Evolutionary conservation across 2,888 invertebrate species (phyloP).

Genomic region (Hoplodrina blanda): DNA sequence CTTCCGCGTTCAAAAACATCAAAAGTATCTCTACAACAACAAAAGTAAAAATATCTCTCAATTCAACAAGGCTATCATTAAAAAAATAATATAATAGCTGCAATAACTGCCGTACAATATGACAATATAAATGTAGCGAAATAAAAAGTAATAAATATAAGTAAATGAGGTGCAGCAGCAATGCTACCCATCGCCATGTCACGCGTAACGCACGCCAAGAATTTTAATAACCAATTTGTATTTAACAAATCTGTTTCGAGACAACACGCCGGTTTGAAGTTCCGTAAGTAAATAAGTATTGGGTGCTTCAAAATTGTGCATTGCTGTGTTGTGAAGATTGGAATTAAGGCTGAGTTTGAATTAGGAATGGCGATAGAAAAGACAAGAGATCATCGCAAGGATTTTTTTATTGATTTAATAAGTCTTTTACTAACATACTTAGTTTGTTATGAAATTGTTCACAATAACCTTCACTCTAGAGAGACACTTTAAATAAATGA

Average conservation of each 20-base stretch:
- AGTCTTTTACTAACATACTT: too few relatives aligned
- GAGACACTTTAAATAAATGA: too few relatives aligned
- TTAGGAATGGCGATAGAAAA: too few relatives aligned
- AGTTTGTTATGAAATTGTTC: too few relatives aligned
- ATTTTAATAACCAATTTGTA: conserved; percentile 90
- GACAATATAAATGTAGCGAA: conserved; percentile 60
- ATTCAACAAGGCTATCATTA: conserved; percentile 34
- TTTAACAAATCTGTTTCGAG: conserved; percentile 84
- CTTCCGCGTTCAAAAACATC: not conserved
- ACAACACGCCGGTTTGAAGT: conserved; percentile 65
- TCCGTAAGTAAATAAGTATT: conserved; percentile 23
- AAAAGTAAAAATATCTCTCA: conserved; percentile 41
- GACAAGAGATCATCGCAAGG: too few relatives aligned
- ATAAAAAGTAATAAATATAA: conserved; percentile 65
- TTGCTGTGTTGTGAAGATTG: too few relatives aligned
- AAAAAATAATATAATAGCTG: conserved; percentile 51
- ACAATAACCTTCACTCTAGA: too few relatives aligned
- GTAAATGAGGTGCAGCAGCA: conserved; percentile 58
- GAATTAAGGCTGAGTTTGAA: too few relatives aligned
- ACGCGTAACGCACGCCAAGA: conserved; percentile 77
- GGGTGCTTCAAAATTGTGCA: not conserved
- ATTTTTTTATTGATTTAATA: too few relatives aligned
- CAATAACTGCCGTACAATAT: conserved; percentile 39
- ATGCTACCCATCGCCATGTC: conserved; percentile 68
- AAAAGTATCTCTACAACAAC: not conserved